Evolutionary conservation across 2,888 invertebrate species (phyloP), one percentile per base, ranked within the genome.

Genomic region (Amphiduros pacificus): DNA sequence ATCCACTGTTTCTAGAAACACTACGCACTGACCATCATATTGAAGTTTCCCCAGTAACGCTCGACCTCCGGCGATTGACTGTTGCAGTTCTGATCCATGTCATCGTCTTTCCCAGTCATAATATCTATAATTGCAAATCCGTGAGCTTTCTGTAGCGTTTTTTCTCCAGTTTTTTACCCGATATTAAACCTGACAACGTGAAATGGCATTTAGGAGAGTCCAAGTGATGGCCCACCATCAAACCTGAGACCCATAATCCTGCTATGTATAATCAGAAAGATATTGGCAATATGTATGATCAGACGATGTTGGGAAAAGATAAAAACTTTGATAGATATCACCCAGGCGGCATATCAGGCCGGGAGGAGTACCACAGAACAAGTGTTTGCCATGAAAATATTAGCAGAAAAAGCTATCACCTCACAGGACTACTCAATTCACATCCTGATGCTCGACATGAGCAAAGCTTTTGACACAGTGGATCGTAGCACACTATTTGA

Each of bases 181-280:
- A n/a, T n/a, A n/a, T n/a, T n/a, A n/a, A n/a, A n/a, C n/a, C n/a
- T n/a, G n/a, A n/a, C n/a, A n/a, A n/a, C n/a, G n/a, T n/a, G n/a
- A n/a, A n/a, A n/a, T n/a, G n/a, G n/a, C n/a, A n/a, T n/a, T n/a
- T n/a, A n/a, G n/a, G n/a, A n/a, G n/a, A n/a, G n/a, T n/a, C n/a
- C n/a, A n/a, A n/a, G n/a, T n/a, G n/a, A n/a, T n/a, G 58, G 58
- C 17, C 61, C 61, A 5, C 52, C 31, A 29, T 2, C 36, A 26
- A 5, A 28, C 31, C 52, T 52, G 29, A 52, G 29, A 17, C 52
- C 52, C 3, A 52, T 27, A 11, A 52, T 26, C 2, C 52, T 52
- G 11, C 31, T 52, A 3, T 28, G 27, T 5, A 26, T 26, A 28
- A 24, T 52, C 2, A 52, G 52, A 28, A 52, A 52, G 20, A 27